Conservation (phyloP, 1,140 invertebrate genomes). For the Melipona quadrifasciata region DNA sequence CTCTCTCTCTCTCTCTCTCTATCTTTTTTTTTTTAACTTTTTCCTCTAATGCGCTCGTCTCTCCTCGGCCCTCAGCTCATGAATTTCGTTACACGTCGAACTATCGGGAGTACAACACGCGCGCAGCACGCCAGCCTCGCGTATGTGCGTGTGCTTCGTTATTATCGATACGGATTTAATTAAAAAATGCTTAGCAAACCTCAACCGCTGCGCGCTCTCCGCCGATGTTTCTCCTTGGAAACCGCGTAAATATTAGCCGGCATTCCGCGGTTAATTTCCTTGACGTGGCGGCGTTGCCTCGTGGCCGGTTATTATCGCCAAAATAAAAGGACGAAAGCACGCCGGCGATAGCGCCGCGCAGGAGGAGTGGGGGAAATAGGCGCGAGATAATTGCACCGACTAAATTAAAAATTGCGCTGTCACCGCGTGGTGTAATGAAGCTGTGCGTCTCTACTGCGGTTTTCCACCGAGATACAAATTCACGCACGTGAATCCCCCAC, state of each 20-base stretch:
- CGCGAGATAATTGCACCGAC: slow-evolving; percentile 50
- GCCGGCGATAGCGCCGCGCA: not conserved
- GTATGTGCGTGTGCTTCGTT: not conserved
- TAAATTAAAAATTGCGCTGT: slow-evolving; percentile 60
- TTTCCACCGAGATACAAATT: too few relatives aligned
- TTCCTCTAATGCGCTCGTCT: slow-evolving; percentile 4
- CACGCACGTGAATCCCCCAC: too few relatives aligned
- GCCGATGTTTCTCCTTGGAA: slow-evolving; percentile 14
- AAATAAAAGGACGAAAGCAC: slow-evolving; percentile 51
- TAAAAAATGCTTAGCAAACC: slow-evolving; percentile 77
- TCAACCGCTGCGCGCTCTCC: not conserved
- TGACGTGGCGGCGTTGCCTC: slow-evolving; percentile 42
- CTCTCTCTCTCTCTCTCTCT: not conserved
- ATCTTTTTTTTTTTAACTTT: slow-evolving; percentile 7
- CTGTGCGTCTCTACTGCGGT: not conserved
- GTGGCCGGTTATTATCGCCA: slow-evolving; percentile 43
- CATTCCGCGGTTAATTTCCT: slow-evolving; percentile 78
- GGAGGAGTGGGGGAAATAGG: not conserved
- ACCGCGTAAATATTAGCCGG: slow-evolving; percentile 71
- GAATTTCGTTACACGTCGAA: slow-evolving; percentile 41
- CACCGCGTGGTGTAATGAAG: slow-evolving; percentile 34
- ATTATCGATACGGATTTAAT: slow-evolving; percentile 75
- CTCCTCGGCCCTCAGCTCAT: not conserved
- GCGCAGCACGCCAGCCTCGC: not conserved
- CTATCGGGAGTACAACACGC: not conserved